Base-by-base conservation (phyloP, 2,113 vertebrate genomes). In the Mormyrus iriodes region DNA sequence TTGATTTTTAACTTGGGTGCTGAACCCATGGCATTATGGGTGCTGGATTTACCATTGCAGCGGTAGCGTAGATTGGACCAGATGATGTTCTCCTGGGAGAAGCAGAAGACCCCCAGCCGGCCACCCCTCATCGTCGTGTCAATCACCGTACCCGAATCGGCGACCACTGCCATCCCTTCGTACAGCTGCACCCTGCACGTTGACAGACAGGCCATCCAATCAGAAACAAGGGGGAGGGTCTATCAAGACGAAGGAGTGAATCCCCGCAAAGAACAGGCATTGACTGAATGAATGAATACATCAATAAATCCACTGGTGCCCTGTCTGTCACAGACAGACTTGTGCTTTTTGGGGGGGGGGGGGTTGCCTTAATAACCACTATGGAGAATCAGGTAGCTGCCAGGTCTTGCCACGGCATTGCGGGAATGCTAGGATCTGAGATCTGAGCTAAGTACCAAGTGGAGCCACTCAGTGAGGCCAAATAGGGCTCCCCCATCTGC, bases 11-110 rank as follows among this genome's bases (percentile, higher is more conserved):
- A 31, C 49, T 8, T 39, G 51, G 51, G 17, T 5, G 53, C 52
- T 44, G 21, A 86, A 35, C 12, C 31, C 27, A 12, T 7, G 46
- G 19, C 69, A 17, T 52, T 24, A 13, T 12, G 53, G 10, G 9
- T 46, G 42, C 31, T 4, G 49, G 27, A 69, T 0, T 94, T 96
- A 98, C 97, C 97, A 46, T 98, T 98, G 94, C 97, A 98, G 91
- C 97, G 97, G 0, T 97, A 98, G 82, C 96, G 96, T 90, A 98
- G 95, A 92, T 98, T 97, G 92, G 97, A 98, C 97, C 97, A 98
- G 91, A 98, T 98, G 91, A 98, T 97, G 92, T 97, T 97, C 95
- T 98, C 97, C 93, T 98, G 97, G 92, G 97, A 98, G 95, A 98
- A 98, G 93, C 97, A 97, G 95, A 98, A 98, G 90, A 97, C 97